Percentiles rank a stretch among this genome's conserved stretches.
Conservation (phyloP, 2,888 invertebrate genomes). For the Cosmopolites sordidus region DNA sequence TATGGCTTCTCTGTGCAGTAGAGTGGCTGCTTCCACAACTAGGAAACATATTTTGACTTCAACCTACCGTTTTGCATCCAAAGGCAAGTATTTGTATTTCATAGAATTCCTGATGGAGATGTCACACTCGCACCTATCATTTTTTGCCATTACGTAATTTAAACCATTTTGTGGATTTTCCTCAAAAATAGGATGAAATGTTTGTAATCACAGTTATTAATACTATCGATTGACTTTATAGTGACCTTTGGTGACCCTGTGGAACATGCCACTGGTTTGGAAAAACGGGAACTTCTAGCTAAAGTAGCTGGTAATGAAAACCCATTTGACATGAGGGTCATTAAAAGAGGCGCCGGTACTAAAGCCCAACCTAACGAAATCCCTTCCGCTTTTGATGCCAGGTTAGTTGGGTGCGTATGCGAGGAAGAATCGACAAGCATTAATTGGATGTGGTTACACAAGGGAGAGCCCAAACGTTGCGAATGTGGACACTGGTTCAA, state of each 20-base stretch:
- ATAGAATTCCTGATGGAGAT: background rate
- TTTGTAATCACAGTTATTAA: no score
- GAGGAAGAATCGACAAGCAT: conserved; percentile 88
- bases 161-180: background rate
- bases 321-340: conserved; percentile 78
- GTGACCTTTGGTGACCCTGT: conserved; percentile 78
- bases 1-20: conserved; percentile 76
- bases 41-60: conserved; percentile 61
- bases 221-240: conserved; percentile 41
- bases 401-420: conserved; percentile 93
- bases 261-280: conserved; percentile 90
- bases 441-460: conserved; percentile 94
- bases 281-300: conserved; percentile 85
- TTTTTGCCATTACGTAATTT: conserved; percentile 43
- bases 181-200: no score
- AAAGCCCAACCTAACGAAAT: conserved; percentile 82
- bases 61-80: conserved; percentile 56
- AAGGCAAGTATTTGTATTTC: conserved; percentile 54
- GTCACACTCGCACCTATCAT: background rate
- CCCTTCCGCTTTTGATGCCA: conserved; percentile 83
- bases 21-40: conserved; percentile 62
- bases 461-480: conserved; percentile 85
- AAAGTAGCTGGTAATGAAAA: conserved; percentile 83
- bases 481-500: conserved; percentile 98
- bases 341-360: conserved; percentile 76